Evolutionary conservation across 2,113 vertebrate genomes (phyloP).

Genomic region (Pipa parva): DNA sequence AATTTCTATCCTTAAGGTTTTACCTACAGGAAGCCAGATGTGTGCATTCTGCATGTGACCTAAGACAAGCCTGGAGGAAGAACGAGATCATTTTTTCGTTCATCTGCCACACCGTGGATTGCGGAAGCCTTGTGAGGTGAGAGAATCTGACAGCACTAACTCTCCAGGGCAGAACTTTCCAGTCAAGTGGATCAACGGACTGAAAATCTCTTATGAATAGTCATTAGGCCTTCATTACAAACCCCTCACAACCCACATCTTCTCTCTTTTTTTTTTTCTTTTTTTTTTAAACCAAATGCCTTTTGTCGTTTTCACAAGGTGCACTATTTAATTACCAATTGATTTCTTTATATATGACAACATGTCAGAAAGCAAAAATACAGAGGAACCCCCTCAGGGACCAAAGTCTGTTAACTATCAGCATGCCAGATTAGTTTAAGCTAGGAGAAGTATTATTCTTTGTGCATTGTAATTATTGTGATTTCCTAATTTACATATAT

Average conservation of each 20-base stretch:
- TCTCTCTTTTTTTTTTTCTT: slow-evolving; percentile 51
- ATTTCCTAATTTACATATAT: no score
- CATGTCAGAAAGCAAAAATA: slow-evolving; percentile 95
- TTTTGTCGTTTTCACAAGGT: slow-evolving; percentile 99
- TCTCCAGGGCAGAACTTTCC: slow-evolving; percentile 98
- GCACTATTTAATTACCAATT: slow-evolving; percentile 99
- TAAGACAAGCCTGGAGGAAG: slow-evolving; percentile 83
- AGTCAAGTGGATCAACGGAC: slow-evolving; percentile 97
- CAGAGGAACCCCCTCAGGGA: slow-evolving; percentile 78
- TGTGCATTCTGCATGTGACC: slow-evolving; percentile 89
- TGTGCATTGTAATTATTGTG: not conserved
- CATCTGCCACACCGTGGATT: slow-evolving; percentile 85
- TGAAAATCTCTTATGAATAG: slow-evolving; percentile 99
- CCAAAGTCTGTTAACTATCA: slow-evolving; percentile 78
- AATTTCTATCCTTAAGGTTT: slow-evolving; percentile 80
- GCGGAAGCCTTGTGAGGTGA: slow-evolving; percentile 96
- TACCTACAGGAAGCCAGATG: slow-evolving; percentile 96
- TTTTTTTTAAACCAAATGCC: slow-evolving; percentile 86
- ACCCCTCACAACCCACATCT: slow-evolving; percentile 86
- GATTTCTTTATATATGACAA: slow-evolving; percentile 98
- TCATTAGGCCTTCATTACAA: slow-evolving; percentile 99
- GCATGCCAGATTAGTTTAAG: slow-evolving; percentile 68
- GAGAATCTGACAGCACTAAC: slow-evolving; percentile 96
- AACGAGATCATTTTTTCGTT: slow-evolving; percentile 90
- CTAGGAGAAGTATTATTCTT: no score